Conservation (phyloP, 2,888 invertebrate genomes). For the Tipula unca region DNA sequence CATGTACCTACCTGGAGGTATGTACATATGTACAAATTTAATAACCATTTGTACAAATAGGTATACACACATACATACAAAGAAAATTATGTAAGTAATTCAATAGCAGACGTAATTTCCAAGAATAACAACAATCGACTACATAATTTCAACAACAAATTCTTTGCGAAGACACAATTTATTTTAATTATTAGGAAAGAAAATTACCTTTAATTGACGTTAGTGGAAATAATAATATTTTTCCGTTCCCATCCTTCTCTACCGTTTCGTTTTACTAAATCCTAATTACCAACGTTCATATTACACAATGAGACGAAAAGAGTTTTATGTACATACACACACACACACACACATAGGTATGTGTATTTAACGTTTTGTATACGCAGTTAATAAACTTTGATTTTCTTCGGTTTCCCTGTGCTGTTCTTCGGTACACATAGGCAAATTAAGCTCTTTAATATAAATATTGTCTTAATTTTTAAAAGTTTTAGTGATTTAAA, state of each 20-base stretch:
- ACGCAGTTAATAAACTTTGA: background rate
- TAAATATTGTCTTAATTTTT: background rate
- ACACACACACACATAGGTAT: background rate
- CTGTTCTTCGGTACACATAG: background rate
- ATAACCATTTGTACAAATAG: too few species aligned
- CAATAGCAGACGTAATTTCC: too few species aligned
- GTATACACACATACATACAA: too few species aligned
- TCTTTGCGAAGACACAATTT: background rate
- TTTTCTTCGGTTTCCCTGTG: background rate
- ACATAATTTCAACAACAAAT: too few species aligned
- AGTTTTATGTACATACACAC: background rate
- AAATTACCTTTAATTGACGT: background rate
- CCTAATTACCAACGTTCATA: background rate
- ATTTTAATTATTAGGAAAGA: background rate
- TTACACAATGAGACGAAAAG: background rate
- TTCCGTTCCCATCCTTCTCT: background rate
- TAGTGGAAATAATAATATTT: background rate
- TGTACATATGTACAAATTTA: too few species aligned
- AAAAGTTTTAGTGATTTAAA: background rate
- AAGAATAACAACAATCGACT: too few species aligned
- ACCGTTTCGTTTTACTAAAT: background rate
- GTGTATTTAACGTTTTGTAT: background rate
- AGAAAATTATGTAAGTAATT: too few species aligned
- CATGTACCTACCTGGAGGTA: too few species aligned
- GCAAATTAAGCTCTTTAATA: background rate